Conservation (phyloP, 2,797 vertebrate species). For the Rhinogobio ventralis region DNA sequence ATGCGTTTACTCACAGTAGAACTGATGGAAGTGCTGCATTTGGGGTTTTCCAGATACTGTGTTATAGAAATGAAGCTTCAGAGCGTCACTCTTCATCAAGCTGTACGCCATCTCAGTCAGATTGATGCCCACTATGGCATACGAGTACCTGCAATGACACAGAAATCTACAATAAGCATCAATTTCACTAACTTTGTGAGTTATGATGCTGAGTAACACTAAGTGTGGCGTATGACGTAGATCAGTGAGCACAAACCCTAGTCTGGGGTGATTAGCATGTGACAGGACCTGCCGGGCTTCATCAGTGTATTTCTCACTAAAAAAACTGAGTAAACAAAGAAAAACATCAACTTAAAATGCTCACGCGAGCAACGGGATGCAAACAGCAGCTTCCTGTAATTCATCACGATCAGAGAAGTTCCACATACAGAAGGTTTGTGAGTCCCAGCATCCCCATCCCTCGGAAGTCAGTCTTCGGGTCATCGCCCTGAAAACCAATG, state of each 20-base stretch:
- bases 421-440: conserved; percentile 92
- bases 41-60: conserved; percentile 81
- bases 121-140: conserved; percentile 98
- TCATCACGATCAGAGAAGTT: neutral
- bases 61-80: conserved; percentile 94
- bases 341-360: neutral
- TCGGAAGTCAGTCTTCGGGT: conserved; percentile 98
- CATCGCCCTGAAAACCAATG: conserved; percentile 98
- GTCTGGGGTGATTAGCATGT: conserved; percentile 91
- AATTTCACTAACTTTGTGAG: neutral
- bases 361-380: neutral
- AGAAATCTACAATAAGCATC: neutral
- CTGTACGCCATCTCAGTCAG: conserved; percentile 98
- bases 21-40: conserved; percentile 90
- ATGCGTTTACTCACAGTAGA: conserved; percentile 89
- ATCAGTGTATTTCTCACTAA: conserved; percentile 91
- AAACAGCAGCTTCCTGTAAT: neutral
- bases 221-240: neutral
- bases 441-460: conserved; percentile 97
- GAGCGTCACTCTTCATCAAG: conserved; percentile 87
- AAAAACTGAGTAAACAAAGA: conserved; percentile 82
- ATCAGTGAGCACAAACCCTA: conserved; percentile 83
- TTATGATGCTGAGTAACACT: neutral
- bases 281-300: conserved; percentile 89
- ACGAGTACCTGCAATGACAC: conserved; percentile 88